Evolutionary conservation across 2,888 invertebrate species (phyloP), one percentile per base, ranked within the genome.

Genomic region (Orchestes rusci): DNA sequence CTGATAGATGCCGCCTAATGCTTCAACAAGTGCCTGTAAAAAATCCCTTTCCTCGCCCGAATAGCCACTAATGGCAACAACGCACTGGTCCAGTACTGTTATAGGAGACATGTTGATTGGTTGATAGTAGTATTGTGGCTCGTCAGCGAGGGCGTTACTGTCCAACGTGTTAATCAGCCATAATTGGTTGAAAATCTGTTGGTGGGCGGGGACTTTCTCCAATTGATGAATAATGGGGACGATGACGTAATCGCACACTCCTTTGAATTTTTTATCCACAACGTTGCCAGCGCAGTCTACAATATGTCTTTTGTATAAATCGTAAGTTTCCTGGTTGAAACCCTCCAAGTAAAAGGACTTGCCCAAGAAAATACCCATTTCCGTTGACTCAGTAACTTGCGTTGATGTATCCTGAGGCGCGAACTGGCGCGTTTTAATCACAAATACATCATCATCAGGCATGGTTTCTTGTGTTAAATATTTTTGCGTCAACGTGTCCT

Each of bases 61-160:
- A 64, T 88, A 92, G 0, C 82, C 80, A 56, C 89, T 91, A 51
- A 90, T 75, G 7, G 86, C 83, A 42, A 91, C 75, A 0, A 88
- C 85, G 57, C 86, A 85, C 31, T 77, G 80, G 0, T 63, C 56
- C 15, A 93, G 81, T 39, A 68, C 65, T 0, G 66, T 59, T 0
- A 66, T 59, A 2, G 70, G 58, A 5, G 68, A 64, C 17, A 75
- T 57, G 1, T 73, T 73, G 33, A 84, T 70, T 0, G 85, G 84
- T 13, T 73, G 71, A 62, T 89, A 87, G 62, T 80, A 89, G 67
- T 88, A 88, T 38, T 36, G 10, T 82, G 53, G 65, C 0, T 77
- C 73, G 0, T 13, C 19, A 13, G 82, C 64, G 2, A 84, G 52
- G 59, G 72, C 70, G 58, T 73, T 72, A 41, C 73, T 71, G 27